These are phyloP conservation scores for Neodon shergylaensis DNA, from an alignment of 2,113 vertebrate species.

Conservation along the genomic window DNA sequence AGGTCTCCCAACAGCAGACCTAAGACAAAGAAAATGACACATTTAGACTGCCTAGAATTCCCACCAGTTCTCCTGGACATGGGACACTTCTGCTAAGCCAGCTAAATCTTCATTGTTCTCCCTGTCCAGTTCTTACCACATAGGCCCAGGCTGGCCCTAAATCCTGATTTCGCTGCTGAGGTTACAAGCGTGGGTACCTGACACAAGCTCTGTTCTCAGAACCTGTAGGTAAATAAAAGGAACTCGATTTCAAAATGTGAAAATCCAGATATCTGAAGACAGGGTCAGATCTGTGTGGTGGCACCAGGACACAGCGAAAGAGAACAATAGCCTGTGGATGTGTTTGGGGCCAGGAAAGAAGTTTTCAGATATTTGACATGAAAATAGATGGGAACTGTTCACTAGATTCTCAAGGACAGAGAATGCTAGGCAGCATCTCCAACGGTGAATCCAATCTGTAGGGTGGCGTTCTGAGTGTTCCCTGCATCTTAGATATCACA, in stretches of 20 bases:
- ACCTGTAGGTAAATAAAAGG: neutral
- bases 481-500: neutral
- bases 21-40: neutral
- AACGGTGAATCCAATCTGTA: neutral
- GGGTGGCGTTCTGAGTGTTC: neutral
- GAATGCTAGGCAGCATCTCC: no score
- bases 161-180: neutral
- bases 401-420: neutral
- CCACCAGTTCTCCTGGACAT: neutral
- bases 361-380: neutral
- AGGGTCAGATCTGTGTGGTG: no score
- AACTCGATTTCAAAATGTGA: neutral
- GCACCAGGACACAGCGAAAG: neutral
- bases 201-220: neutral
- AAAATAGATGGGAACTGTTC: neutral
- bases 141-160: neutral
- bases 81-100: neutral
- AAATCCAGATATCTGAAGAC: neutral
- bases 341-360: neutral
- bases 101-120: neutral
- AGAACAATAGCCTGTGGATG: neutral
- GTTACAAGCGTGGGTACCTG: neutral
- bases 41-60: neutral
- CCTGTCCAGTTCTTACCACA: neutral
- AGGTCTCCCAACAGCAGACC: neutral